These are phyloP conservation scores for Montipora efflorescens DNA, from an alignment of 64 coral and sea anemone genomes.

Conservation along the genomic window DNA sequence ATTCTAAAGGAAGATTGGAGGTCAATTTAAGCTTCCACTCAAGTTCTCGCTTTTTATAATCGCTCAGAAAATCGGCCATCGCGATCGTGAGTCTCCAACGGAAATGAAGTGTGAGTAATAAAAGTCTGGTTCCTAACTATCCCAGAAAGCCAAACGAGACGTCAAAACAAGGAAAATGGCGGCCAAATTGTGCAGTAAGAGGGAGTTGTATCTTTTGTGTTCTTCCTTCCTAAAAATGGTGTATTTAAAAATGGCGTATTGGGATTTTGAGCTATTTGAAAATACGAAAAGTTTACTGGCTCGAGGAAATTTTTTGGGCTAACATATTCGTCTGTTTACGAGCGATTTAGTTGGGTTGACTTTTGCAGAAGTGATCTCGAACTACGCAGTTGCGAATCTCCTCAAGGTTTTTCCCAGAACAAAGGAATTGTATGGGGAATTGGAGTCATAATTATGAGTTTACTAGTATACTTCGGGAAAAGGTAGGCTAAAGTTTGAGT, in stretches of 20 bases:
- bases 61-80: constrained; percentile 18
- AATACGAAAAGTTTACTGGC: not conserved
- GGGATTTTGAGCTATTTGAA: not conserved
- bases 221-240: not conserved
- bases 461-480: not conserved
- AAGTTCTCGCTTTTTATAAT: constrained; percentile 33
- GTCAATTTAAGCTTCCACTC: constrained; percentile 29
- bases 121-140: not conserved
- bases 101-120: not conserved
- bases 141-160: not conserved
- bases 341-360: not conserved
- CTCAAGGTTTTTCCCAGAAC: constrained; percentile 5
- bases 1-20: constrained; percentile 23
- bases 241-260: not conserved
- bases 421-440: not conserved
- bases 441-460: not conserved
- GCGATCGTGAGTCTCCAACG: not conserved
- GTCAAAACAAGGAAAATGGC: constrained; percentile 21
- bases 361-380: not conserved
- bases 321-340: constrained; percentile 8
- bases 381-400: not conserved
- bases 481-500: not conserved
- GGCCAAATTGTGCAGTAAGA: not conserved
- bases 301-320: not conserved
- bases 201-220: not conserved